phyloP scores from a whole-genome alignment of 2,888 invertebrate species.

The Tethea ocularis region DNA sequence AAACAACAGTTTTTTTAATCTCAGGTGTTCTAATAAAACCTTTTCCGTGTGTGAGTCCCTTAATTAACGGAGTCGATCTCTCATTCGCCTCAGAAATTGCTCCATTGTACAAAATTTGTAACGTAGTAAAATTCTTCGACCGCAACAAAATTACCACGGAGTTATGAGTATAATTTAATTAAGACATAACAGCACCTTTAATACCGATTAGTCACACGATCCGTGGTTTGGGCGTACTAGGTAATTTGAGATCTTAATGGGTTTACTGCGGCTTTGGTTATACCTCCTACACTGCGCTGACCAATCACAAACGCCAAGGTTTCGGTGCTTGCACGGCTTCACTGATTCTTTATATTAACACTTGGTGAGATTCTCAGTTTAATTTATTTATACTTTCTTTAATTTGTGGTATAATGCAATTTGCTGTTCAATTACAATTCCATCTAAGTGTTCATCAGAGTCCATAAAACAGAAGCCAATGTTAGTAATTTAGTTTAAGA shows the following conservation, averaged over 20 bases:
- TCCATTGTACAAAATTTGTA: slow-evolving; percentile 78
- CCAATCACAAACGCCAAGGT: slow-evolving; percentile 64
- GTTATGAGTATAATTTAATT: slow-evolving; percentile 80
- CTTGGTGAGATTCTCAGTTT: slow-evolving; percentile 59
- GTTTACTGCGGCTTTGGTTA: slow-evolving; percentile 70
- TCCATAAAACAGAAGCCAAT: slow-evolving; percentile 45
- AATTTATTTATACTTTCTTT: slow-evolving; percentile 44
- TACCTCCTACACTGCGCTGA: slow-evolving; percentile 67
- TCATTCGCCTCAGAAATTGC: slow-evolving; percentile 72
- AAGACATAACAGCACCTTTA: slow-evolving; percentile 80
- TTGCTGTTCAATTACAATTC: slow-evolving; percentile 34
- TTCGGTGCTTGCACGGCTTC: slow-evolving; percentile 64
- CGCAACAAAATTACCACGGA: slow-evolving; percentile 66
- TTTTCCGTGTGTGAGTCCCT: slow-evolving; percentile 57
- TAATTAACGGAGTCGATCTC: slow-evolving; percentile 71
- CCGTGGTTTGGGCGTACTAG: slow-evolving; percentile 76
- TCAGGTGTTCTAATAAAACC: slow-evolving; percentile 43
- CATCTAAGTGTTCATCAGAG: slow-evolving; percentile 36
- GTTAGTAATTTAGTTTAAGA: slow-evolving; percentile 33
- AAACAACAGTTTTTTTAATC: slow-evolving; percentile 34
- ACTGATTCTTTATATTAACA: slow-evolving; percentile 67
- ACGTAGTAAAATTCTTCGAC: slow-evolving; percentile 72
- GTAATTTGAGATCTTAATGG: slow-evolving; percentile 80
- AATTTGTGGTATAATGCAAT: slow-evolving; percentile 31
- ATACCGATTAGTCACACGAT: slow-evolving; percentile 81